Base-by-base conservation (phyloP, 2,888 invertebrate genomes). In the Epistrophe eligans region DNA sequence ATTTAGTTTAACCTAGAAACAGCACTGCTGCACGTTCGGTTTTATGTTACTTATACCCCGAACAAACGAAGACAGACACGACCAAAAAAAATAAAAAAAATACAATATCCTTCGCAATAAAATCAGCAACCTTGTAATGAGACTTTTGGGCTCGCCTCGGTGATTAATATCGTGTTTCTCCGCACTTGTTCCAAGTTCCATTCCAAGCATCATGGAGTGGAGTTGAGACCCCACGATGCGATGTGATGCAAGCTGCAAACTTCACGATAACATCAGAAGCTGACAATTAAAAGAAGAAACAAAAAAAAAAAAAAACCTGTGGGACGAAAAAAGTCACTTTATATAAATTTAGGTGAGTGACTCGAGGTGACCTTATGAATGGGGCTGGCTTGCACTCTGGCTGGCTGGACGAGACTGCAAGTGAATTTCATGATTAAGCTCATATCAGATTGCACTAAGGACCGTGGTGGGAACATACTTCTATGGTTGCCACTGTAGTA, bases 111-210 rank as follows among this genome's bases (percentile, higher is more conserved):
- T 87, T 83, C 71, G 35, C 76, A 40, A 58, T 72, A 67, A 80
- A 77, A 77, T 66, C 64, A 79, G 79, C 71, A 87, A 79, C 87
- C 87, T 87, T 87, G 87, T 62, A 73, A 60, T 60, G 67, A 76
- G 83, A 79, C 76, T 79, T 73, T 82, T 87, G 83, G 87, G 87
- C 58, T 87, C 79, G 83, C 55, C 83, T 66, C 77, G 48, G 71
- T 83, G 87, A 87, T 87, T 87, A 83, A 87, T 87, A 79, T 83
- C 79, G 87, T 87, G 66, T 67, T 72, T 79, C 76, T 60, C 83
- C 83, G 24, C 24, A 87, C 87, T 87, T 87, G 87, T 87, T 79
- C 58, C 73, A 55, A 48, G 58, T 60, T 38, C 60, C 60, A 58
- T 60, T 38, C 60, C 60, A 58, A 55, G n/a, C 52, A 55, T 24